Base-by-base conservation (phyloP, 2,797 vertebrate genomes). In the Astyanax mexicanus region DNA sequence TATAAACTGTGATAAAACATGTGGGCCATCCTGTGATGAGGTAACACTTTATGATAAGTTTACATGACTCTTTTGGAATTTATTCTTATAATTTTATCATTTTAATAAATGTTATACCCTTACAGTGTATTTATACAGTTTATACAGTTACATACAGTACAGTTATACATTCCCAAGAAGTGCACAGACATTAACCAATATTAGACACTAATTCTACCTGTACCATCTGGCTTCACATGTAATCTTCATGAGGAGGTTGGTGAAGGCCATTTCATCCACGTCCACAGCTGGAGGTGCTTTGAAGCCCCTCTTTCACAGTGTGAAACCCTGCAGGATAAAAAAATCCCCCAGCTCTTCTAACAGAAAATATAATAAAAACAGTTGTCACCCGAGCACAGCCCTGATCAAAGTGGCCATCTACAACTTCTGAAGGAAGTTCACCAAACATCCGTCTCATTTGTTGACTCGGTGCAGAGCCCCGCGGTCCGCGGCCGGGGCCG, bases 331-430 rank as follows among this genome's bases (percentile, higher is more conserved):
- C 3, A 3, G 3, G 1, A 7, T 19, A 25, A 74, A 68, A 68
- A 61, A 68, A 8, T 19, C 49, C 42, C 72, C 8, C 57, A 35
- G 35, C 35, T 62, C 23, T 7, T 69, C 38, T 72, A 66, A 54
- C 57, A 58, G 51, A 69, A 78, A 75, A 54, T 72, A 27, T 21
- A 70, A 68, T 67, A 60, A 70, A n/a, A 65, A 65, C 57, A 73
- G 64, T 69, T 69, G 67, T 78, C 45, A 66, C 52, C 45, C 35
- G 45, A 17, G 52, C 29, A 60, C 12, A 23, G 44, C 37, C 19
- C 69, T 79, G 69, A 82, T 72, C 78, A 72, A 74, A 79, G 69
- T 64, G n/a, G 17, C 69, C 15, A 58, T 69, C 58, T 70, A 77
- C 70, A 67, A 49, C 69, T 27, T 69, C 49, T 77, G 52, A 74